These are phyloP conservation scores for Andrena marginata DNA, from an alignment of 2,888 invertebrate species.

Conservation along the genomic window DNA sequence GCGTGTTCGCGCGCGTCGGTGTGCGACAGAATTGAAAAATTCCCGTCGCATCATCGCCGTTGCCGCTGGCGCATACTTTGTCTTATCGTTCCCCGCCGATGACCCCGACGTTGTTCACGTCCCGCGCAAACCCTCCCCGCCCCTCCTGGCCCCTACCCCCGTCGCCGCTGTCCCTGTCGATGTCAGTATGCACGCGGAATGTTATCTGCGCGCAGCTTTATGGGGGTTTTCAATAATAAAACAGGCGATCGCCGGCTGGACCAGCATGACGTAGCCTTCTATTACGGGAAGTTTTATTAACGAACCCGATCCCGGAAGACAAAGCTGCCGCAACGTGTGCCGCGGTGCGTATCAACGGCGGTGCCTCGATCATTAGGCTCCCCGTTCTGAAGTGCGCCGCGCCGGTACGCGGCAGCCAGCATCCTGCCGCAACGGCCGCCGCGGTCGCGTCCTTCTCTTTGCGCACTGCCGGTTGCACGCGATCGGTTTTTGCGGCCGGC, in stretches of 20 bases:
- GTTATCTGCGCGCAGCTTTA: constrained; percentile 68
- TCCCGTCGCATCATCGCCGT: constrained; percentile 31
- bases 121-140: not conserved
- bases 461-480: constrained; percentile 18
- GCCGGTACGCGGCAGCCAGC: constrained; percentile 19
- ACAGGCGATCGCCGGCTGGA: constrained; percentile 50
- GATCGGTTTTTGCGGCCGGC: constrained; percentile 40
- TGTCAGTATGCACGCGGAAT: constrained; percentile 49
- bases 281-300: constrained; percentile 75
- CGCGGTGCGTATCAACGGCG: constrained; percentile 67
- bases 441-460: constrained; percentile 40
- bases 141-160: not conserved
- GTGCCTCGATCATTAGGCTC: constrained; percentile 68
- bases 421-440: constrained; percentile 31
- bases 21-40: constrained; percentile 51
- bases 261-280: constrained; percentile 64
- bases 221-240: constrained; percentile 74
- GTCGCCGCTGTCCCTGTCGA: constrained; percentile 23
- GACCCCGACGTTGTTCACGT: constrained; percentile 52
- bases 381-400: constrained; percentile 42
- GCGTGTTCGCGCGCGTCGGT: not conserved
- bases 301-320: constrained; percentile 77
- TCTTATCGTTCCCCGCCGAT: constrained; percentile 46
- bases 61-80: constrained; percentile 54
- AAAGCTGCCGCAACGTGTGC: constrained; percentile 65